Evolutionary conservation across 2,797 vertebrate genomes (phyloP), one percentile per base, ranked within the genome.

Genomic region (Catostomus latipinnis): DNA sequence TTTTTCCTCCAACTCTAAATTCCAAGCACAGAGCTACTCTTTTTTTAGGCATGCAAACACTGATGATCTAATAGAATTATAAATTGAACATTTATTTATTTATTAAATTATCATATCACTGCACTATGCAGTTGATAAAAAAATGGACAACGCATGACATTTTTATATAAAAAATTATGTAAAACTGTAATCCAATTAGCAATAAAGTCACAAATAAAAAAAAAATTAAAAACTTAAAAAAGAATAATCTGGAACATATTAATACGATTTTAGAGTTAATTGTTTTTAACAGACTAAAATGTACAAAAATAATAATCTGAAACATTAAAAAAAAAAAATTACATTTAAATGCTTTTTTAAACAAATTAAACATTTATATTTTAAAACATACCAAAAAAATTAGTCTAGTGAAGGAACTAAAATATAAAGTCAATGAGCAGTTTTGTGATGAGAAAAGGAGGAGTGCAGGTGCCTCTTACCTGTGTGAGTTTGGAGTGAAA

Each of bases 381-480:
- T 34, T 34, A 34, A 34, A 22, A 22, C 22, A 22, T 22, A 13
- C 12, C 8, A 14, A 57, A 43, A 45, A 34, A 34, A 34, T 34
- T 3, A 34, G 2, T 3, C 34, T 2, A 34, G 34, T 34, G 34
- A 34, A 34, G 1, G 34, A 34, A 34, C 34, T 18, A 34, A 34
- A 34, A 2, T 34, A 34, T 2, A 34, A 34, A 34, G 34, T 43
- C 13, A 16, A 62, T 6, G 52, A 53, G 52, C 52, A 34, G 34
- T 34, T 34, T 34, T 34, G 34, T 34, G 34, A 34, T 34, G 34
- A 68, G 46, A 68, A 9, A 68, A 5, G 11, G 48, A 68, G 16
- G 65, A 74, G 61, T 4, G 11, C 8, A 12, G 7, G 48, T 66
- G 67, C 61, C 5, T 76, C 78, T 85, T 86, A 86, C 86, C 85